Evolutionary conservation across 2,888 invertebrate species (phyloP), one percentile per base, ranked within the genome.

Genomic region (Callimorpha dominula): DNA sequence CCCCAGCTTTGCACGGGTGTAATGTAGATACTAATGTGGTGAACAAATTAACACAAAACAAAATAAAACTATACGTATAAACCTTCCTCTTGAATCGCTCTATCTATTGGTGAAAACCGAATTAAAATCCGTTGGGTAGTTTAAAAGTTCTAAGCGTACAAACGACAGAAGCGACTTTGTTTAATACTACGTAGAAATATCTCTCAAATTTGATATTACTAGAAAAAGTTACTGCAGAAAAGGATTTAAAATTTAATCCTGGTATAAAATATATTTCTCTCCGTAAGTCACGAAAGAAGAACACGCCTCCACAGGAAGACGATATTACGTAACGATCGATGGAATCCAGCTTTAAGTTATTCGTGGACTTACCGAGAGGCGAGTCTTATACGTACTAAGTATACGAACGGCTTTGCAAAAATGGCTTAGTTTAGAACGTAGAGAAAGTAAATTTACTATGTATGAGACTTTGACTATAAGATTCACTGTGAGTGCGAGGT

Each of bases 301-400:
- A 60, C 50, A 54, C 54, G 42, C 65, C 15, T n/a, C 60, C 14
- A 64, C 50, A 54, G 65, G 71, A 66, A 68, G 63, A 64, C 68
- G 68, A 76, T 73, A 76, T 73, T 73, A 76, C 72, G 72, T 71
- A 64, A 71, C 73, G 76, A 76, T 76, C 76, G 76, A 76, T 70
- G 67, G 70, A 67, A 73, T 73, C 73, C 76, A 71, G 73, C 73
- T 76, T 73, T 70, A 73, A 76, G 67, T 76, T 76, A 76, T 73
- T 73, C 76, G 73, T 46, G 64, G 70, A 73, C 71, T 76, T 73
- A 71, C 73, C 62, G 62, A 68, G 62, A 64, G 65, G 68, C 68
- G 64, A 70, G 72, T 67, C 65, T 65, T 73, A 73, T 71, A 62
- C 49, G 46, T 54, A 68, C 71, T 68, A 67, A 71, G 64, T 64